Percentiles rank a stretch among this genome's conserved stretches.
Conservation (phyloP, 2,888 invertebrate species). For the Heliconius ethilla region DNA sequence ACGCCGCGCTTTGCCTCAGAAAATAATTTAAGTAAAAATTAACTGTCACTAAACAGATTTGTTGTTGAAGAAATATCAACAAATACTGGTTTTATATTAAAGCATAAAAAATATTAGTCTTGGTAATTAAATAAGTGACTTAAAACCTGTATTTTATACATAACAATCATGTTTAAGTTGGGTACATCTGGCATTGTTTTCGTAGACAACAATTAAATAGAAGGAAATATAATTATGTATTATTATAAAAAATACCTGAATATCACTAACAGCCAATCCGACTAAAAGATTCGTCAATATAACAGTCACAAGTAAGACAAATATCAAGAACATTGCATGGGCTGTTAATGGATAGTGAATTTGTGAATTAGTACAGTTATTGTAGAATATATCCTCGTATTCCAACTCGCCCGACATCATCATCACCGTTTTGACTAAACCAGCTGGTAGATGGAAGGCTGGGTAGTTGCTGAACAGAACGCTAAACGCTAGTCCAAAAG, state of each 20-base stretch:
- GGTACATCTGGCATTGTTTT: background rate
- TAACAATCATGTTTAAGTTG: background rate
- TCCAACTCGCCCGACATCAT: conserved; percentile 95
- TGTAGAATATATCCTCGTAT: conserved; percentile 91
- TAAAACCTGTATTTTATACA: too few relatives aligned
- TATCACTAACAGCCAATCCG: conserved; percentile 92
- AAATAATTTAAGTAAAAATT: too few relatives aligned
- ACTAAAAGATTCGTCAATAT: conserved; percentile 92
- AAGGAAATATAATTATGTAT: background rate
- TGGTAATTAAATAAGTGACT: background rate
- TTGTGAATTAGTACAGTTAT: conserved; percentile 69
- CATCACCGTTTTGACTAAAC: conserved; percentile 89
- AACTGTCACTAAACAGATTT: too few relatives aligned
- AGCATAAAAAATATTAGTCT: background rate
- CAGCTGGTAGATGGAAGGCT: conserved; percentile 85
- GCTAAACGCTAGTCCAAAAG: conserved; percentile 91
- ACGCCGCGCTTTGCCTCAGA: too few relatives aligned
- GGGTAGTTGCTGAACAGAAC: conserved; percentile 90
- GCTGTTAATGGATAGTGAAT: conserved; percentile 87
- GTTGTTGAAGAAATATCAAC: background rate
- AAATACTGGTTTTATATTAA: background rate
- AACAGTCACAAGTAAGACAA: conserved; percentile 90
- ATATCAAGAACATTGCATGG: conserved; percentile 88
- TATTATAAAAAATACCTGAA: conserved; percentile 76
- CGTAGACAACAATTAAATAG: background rate